Conservation (phyloP, 2,113 vertebrate species). For the Pongo abelii region DNA sequence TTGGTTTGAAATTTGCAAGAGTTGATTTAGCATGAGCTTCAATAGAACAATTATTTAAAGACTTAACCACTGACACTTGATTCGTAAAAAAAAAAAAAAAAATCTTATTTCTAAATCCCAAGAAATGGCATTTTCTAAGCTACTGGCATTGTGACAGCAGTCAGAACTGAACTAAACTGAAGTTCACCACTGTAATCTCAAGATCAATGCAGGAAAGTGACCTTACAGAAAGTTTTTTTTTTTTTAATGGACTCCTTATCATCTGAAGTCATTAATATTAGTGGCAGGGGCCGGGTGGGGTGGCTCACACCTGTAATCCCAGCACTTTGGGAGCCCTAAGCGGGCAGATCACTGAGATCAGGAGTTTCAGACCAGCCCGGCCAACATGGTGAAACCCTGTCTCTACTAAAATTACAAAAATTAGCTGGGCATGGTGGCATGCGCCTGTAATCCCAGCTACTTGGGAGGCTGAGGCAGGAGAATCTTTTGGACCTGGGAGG, state of each 20-base stretch:
- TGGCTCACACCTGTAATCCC: too few species aligned
- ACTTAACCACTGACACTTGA: not conserved
- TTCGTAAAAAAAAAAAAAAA: not conserved
- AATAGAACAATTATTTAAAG: not conserved
- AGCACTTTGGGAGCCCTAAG: too few species aligned
- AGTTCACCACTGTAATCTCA: not conserved
- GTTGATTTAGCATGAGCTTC: not conserved
- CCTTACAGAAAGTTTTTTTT: not conserved
- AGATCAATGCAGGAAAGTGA: not conserved
- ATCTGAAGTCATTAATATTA: not conserved
- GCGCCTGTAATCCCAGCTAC: too few species aligned
- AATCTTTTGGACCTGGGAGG: too few species aligned
- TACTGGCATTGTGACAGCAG: not conserved
- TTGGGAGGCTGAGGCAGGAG: too few species aligned
- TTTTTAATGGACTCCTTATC: not conserved
- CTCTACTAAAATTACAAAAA: too few species aligned
- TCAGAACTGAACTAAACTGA: not conserved
- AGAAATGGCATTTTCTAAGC: slow-evolving; percentile 22
- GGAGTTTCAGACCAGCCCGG: too few species aligned
- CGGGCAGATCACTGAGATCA: too few species aligned
- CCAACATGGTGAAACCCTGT: too few species aligned
- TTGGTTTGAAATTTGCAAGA: slow-evolving; percentile 26
- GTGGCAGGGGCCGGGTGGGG: not conserved
- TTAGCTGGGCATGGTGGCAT: too few species aligned
- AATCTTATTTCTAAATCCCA: slow-evolving; percentile 10